Evolutionary conservation across 2,113 vertebrate species (phyloP).

Genomic region (Eurystomus gularis): DNA sequence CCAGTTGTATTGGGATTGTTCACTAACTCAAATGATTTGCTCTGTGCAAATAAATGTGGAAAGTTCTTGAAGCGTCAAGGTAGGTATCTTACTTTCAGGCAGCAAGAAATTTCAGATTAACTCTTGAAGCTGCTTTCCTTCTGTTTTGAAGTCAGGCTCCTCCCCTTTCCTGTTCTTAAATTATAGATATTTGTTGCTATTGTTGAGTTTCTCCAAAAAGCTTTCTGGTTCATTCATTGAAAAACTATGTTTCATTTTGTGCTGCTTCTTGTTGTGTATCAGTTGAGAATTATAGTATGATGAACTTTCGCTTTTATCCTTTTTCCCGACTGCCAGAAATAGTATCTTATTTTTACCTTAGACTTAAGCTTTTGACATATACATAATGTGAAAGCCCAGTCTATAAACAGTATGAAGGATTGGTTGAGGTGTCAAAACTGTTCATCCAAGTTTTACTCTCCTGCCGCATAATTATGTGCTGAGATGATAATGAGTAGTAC

Average conservation of each 20-base stretch:
- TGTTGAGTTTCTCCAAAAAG: not conserved
- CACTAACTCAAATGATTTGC: not conserved
- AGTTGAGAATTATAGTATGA: not conserved
- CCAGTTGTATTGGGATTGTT: rapidly evolving
- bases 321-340: not conserved
- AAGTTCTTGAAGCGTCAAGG: not conserved
- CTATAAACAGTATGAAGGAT: constrained; percentile 46
- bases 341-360: not conserved
- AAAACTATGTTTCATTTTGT: not conserved
- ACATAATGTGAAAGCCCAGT: constrained; percentile 36
- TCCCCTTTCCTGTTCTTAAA: not conserved
- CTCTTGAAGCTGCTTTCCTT: not conserved
- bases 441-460: constrained; percentile 58
- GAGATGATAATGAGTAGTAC: constrained; percentile 63
- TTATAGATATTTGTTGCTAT: not conserved
- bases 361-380: not conserved
- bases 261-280: not conserved
- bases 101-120: not conserved
- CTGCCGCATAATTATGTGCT: constrained; percentile 63
- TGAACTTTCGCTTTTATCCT: not conserved
- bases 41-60: not conserved
- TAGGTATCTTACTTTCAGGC: not conserved
- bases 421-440: constrained; percentile 60
- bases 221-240: not conserved
- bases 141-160: not conserved